Evolutionary conservation across 2,797 vertebrate genomes (phyloP).

Genomic region (Brachymystax lenok): DNA sequence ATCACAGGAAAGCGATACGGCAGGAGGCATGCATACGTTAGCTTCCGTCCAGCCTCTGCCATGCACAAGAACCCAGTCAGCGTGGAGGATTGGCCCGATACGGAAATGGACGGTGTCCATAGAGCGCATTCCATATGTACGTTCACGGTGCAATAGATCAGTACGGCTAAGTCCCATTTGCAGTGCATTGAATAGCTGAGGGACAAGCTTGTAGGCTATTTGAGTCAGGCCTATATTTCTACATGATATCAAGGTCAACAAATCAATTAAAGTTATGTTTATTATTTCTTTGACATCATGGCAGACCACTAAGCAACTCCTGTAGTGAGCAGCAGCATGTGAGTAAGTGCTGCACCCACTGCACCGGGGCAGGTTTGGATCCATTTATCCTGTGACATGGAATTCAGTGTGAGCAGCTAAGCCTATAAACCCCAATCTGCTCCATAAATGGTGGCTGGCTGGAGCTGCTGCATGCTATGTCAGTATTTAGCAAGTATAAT

Average conservation of each 20-base stretch:
- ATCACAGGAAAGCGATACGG: constrained; percentile 72
- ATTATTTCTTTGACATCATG: not conserved
- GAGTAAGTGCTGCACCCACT: not conserved
- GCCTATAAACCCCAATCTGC: constrained; percentile 19
- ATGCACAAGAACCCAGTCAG: constrained; percentile 60
- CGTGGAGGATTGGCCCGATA: constrained; percentile 53
- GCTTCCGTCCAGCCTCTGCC: constrained; percentile 69
- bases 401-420: constrained; percentile 21
- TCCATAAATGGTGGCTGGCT: constrained; percentile 7
- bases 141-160: constrained; percentile 13
- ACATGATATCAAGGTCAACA: not conserved
- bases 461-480: constrained; percentile 3
- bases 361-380: constrained; percentile 3
- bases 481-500: not conserved
- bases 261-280: not conserved
- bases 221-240: not conserved
- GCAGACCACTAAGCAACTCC: not conserved
- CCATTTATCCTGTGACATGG: constrained; percentile 14
- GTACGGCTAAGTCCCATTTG: not conserved
- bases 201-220: not conserved
- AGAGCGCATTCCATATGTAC: constrained; percentile 66
- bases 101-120: constrained; percentile 63
- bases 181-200: not conserved
- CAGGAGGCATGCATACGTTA: constrained; percentile 70
- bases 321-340: not conserved